Conservation (phyloP, 2,888 invertebrate genomes). For the Teinopalpus imperialis region DNA sequence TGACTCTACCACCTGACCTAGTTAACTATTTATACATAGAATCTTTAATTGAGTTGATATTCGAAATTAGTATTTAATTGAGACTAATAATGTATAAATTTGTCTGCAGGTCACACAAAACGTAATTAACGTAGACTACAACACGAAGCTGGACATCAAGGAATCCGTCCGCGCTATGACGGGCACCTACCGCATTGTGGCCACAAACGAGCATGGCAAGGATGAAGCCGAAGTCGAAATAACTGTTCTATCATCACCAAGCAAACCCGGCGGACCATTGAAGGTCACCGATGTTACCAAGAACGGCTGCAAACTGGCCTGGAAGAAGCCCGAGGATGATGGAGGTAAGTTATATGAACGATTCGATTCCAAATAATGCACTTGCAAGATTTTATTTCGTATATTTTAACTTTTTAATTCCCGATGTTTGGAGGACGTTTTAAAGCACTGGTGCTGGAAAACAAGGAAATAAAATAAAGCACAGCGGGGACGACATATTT, state of each 20-base stretch:
- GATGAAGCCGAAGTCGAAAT: constrained; percentile 97
- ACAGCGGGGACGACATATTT: no score
- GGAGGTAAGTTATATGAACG: constrained; percentile 83
- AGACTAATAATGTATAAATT: no score
- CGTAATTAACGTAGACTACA: constrained; percentile 94
- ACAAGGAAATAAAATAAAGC: no score
- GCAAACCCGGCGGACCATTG: constrained; percentile 94
- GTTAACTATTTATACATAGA: no score
- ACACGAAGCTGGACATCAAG: constrained; percentile 91
- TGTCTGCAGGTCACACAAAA: constrained; percentile 83
- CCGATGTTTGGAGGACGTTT: no score
- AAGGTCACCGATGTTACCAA: constrained; percentile 94
- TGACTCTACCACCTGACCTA: no score
- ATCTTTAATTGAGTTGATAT: no score
- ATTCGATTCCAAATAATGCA: no score
- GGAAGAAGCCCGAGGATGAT: constrained; percentile 97
- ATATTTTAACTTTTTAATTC: no score
- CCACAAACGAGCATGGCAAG: constrained; percentile 94
- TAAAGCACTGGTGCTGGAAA: no score
- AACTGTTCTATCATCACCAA: constrained; percentile 91
- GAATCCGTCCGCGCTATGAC: constrained; percentile 92
- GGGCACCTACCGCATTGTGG: constrained; percentile 94
- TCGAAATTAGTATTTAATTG: no score
- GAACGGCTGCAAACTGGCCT: constrained; percentile 93
- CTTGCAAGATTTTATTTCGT: no score